phyloP scores from a whole-genome alignment of 2,888 invertebrate genomes.

The Cheiracanthium punctorium region DNA sequence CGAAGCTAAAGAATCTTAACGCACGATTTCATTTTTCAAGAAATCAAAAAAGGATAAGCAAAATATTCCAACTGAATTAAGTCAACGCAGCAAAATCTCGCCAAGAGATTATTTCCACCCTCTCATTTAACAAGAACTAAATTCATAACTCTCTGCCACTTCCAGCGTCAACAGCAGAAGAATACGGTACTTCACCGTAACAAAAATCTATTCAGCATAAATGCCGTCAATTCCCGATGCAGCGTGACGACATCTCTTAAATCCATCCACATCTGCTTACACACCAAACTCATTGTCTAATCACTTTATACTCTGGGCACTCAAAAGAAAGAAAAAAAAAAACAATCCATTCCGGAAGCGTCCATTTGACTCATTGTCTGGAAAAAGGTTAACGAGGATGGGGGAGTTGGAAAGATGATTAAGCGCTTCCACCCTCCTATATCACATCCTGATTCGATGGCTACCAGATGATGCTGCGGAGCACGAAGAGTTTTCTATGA shows the following conservation, averaged over 20 bases:
- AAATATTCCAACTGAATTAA: too few relatives aligned
- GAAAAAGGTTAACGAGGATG: slow-evolving; percentile 15
- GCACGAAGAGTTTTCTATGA: background rate
- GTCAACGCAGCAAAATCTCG: too few relatives aligned
- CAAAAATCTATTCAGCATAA: background rate
- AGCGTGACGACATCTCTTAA: background rate
- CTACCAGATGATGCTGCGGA: slow-evolving; percentile 38
- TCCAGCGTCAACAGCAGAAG: too few relatives aligned
- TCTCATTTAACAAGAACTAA: too few relatives aligned
- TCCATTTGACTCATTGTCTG: slow-evolving; percentile 17
- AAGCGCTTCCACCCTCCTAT: background rate
- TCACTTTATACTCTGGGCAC: background rate
- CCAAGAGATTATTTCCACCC: too few relatives aligned
- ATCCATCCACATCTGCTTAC: slow-evolving; percentile 11
- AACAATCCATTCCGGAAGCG: slow-evolving; percentile 7
- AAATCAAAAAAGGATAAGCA: too few relatives aligned
- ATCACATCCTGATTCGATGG: slow-evolving; percentile 42
- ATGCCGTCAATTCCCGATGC: background rate
- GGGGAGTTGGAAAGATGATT: background rate
- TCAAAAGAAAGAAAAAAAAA: background rate
- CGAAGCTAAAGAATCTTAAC: too few relatives aligned
- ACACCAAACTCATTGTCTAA: slow-evolving; percentile 6
- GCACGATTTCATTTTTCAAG: too few relatives aligned
- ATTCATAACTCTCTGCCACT: too few relatives aligned
- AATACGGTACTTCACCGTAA: too few relatives aligned